Base-by-base conservation (phyloP, 1,140 invertebrate species). In the Tetragonula clypearis region DNA sequence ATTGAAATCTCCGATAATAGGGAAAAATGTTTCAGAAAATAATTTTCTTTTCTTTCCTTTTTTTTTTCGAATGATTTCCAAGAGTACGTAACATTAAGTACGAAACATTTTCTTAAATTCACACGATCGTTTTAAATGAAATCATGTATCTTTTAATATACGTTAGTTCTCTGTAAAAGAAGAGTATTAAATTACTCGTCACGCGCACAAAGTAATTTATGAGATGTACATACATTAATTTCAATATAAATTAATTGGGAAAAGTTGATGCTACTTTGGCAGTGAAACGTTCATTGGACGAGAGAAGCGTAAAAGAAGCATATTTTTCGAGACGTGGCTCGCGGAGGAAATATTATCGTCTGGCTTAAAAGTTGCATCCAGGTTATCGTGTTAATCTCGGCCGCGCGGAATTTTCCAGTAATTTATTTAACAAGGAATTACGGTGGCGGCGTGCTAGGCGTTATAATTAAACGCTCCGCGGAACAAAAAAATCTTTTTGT, bases 361-460 rank as follows among this genome's bases (percentile, higher is more conserved):
- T n/a, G 1, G 6, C 21, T 49, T 73, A 53, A 53, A 73, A 41
- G 41, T 41, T 41, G 35, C 35, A 71, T 71, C 69, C 35, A 41
- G 69, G 69, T 49, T 73, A 73, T 23, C 71, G 71, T 73, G 41
- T 53, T 73, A 53, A 49, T 72, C 41, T 72, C 23, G 14, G 41
- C 23, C 30, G 23, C 41, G 14, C 41, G 41, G 23, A 73, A 73
- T 49, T 49, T 73, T 41, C 71, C 41, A 73, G 71, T 49, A 73
- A 73, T 73, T 73, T 73, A 73, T 73, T 73, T 73, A 73, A 73
- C 41, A 35, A 41, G 71, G 8, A 73, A 71, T 71, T 71, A 71
- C 21, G 35, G 35, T 73, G 23, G 23, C 41, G 6, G 15, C 41
- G 23, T n/a, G 41, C 71, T 26, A 17, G 71, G 71, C 6, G 23